Percentiles rank a stretch among this genome's conserved stretches.
phyloP scores from a whole-genome alignment of 1,140 invertebrate genomes.

The Anadara kagoshimensis region DNA sequence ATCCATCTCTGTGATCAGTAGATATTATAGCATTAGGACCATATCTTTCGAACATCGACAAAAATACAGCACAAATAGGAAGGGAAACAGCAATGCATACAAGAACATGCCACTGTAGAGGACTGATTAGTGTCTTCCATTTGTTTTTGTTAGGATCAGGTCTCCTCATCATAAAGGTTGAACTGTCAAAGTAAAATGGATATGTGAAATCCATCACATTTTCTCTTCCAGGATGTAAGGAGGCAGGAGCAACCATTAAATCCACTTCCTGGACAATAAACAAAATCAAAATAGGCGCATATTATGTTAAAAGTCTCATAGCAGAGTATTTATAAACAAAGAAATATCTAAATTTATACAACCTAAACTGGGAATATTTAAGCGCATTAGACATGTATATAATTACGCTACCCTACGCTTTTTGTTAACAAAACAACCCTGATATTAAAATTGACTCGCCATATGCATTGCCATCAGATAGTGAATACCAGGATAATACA shows the following conservation, averaged over 20 bases:
- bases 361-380: neutral
- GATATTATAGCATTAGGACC: constrained; percentile 38
- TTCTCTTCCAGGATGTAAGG: constrained; percentile 40
- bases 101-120: constrained; percentile 51
- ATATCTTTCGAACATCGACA: constrained; percentile 37
- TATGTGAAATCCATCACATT: constrained; percentile 71
- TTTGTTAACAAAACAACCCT: too few species aligned
- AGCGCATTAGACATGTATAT: neutral
- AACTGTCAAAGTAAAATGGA: constrained; percentile 91
- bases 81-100: constrained; percentile 36
- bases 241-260: constrained; percentile 44
- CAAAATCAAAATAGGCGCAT: constrained; percentile 1
- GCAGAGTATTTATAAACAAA: neutral
- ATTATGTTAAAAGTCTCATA: neutral
- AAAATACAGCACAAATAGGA: constrained; percentile 19
- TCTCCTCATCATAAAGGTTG: constrained; percentile 78
- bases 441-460: too few species aligned
- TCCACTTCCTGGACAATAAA: constrained; percentile 52
- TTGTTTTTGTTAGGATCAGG: constrained; percentile 46
- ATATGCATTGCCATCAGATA: too few species aligned
- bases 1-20: constrained; percentile 18
- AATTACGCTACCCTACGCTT: neutral
- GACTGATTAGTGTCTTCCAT: constrained; percentile 49
- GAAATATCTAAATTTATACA: neutral
- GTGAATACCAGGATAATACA: too few species aligned